Base-by-base conservation (phyloP, 2,888 invertebrate genomes). In the Microdon myrmicae region DNA sequence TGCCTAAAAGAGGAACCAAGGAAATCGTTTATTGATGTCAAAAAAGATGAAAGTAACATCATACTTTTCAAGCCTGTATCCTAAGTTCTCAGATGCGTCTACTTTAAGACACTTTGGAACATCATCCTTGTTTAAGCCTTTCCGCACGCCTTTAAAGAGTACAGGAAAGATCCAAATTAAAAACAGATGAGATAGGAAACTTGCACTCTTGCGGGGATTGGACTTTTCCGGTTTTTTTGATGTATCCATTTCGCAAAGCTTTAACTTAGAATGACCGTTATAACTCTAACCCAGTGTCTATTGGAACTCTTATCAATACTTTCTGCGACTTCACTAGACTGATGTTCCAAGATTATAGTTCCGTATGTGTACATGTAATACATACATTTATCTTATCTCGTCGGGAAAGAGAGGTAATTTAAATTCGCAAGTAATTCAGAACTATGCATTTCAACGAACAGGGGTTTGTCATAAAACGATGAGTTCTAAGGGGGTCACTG, bases 31-130 rank as follows among this genome's bases (percentile, higher is more conserved):
- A 29, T 9, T 2, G 31, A 29, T 22, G 9, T 17, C 8, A 9
- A 6, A 12, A 7, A 7, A 3, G 19, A 17, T 39, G 1, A n/a
- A 20, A 5, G 12, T 19, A 6, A 12, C 2, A n/a, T 7, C 73
- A 70, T 70, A 80, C 80, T 73, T 69, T 66, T 81, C 79, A 17
- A 80, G 66, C 3, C 71, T 71, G 70, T 80, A 78, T 3, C 80
- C 80, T 6, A 80, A 59, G 23, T 71, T 71, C 54, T 79, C 77
- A 1, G 80, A 81, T 22, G 68, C 69, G 71, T 89, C 90, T 64
- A 82, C 81, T 41, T 84, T 82, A 6, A 86, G 79, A 0, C 89
- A 87, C 72, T 86, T 83, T 17, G 88, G 86, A 14, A 92, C 80
- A 77, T 92, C 90, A 5, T 82, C 80, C 39, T 87, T 82, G 69